These are phyloP conservation scores for Probaryconus sp. DNA, from an alignment of 1,140 invertebrate genomes.

Conservation along the genomic window DNA sequence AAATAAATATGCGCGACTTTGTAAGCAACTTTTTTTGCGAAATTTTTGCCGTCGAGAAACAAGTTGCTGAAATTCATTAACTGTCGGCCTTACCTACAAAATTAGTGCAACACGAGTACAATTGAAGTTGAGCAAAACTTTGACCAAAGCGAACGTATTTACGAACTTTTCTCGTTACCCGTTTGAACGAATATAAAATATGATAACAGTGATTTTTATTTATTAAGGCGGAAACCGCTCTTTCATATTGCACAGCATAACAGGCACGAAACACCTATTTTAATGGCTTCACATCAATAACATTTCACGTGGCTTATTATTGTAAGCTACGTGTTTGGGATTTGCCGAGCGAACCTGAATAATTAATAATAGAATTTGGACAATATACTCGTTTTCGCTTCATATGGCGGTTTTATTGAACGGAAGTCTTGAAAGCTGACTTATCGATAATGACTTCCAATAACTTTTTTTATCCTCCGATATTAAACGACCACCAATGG, in stretches of 20 bases:
- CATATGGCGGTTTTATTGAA: too few species aligned
- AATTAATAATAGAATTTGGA: slow-evolving; percentile 12
- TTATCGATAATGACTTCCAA: too few species aligned
- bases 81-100: slow-evolving; percentile 18
- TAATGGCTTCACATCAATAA: slow-evolving; percentile 6
- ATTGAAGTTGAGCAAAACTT: slow-evolving; percentile 27
- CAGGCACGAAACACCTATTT: slow-evolving; percentile 1
- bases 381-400: too few species aligned
- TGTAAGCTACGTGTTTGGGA: neutral
- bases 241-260: neutral
- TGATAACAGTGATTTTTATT: slow-evolving; percentile 25
- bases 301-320: slow-evolving; percentile 8
- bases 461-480: too few species aligned
- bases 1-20: slow-evolving; percentile 38
- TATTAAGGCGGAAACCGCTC: slow-evolving; percentile 32
- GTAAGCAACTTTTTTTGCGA: slow-evolving; percentile 18
- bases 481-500: too few species aligned
- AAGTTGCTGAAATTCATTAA: slow-evolving; percentile 44
- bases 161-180: slow-evolving; percentile 36
- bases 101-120: slow-evolving; percentile 32
- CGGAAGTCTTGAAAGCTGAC: too few species aligned
- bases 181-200: slow-evolving; percentile 15
- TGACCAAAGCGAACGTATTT: slow-evolving; percentile 19
- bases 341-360: neutral
- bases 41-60: slow-evolving; percentile 26